phyloP scores from a whole-genome alignment of 2,888 invertebrate species.

The Diarsia brunnea region DNA sequence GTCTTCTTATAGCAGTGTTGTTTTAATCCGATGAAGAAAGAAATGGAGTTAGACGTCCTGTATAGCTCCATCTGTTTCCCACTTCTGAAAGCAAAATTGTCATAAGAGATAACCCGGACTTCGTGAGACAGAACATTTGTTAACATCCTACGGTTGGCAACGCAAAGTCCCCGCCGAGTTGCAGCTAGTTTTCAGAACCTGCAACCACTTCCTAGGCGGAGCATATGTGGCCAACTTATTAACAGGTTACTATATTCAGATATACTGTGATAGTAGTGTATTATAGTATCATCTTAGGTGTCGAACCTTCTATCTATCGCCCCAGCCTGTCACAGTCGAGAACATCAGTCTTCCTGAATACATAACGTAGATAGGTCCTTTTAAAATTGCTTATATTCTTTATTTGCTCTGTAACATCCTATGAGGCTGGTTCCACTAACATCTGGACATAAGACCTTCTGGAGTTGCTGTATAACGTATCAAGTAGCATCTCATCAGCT shows the following conservation, averaged over 20 bases:
- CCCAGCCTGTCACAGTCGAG: neutral
- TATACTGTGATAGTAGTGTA: conserved; percentile 36
- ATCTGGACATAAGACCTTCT: neutral
- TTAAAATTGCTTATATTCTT: neutral
- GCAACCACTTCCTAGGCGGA: neutral
- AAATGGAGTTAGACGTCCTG: neutral
- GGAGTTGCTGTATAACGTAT: neutral
- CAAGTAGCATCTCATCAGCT: neutral
- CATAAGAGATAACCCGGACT: neutral
- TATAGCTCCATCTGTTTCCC: neutral
- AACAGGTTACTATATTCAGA: neutral
- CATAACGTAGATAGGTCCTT: neutral
- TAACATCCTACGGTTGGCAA: conserved; percentile 14
- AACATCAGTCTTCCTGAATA: neutral
- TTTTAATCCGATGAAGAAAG: neutral
- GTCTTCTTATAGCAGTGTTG: neutral
- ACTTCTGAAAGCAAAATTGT: neutral
- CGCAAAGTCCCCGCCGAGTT: neutral
- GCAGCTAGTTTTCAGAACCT: conserved; percentile 1
- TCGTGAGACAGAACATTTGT: neutral
- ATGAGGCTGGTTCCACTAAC: neutral
- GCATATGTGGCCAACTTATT: conserved; percentile 3
- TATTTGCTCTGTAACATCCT: neutral
- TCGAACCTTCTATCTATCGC: conserved; percentile 7
- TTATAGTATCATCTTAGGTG: conserved; percentile 19